phyloP scores from a whole-genome alignment of 2,888 invertebrate species.

The Scaptomyza cyrtandrae region DNA sequence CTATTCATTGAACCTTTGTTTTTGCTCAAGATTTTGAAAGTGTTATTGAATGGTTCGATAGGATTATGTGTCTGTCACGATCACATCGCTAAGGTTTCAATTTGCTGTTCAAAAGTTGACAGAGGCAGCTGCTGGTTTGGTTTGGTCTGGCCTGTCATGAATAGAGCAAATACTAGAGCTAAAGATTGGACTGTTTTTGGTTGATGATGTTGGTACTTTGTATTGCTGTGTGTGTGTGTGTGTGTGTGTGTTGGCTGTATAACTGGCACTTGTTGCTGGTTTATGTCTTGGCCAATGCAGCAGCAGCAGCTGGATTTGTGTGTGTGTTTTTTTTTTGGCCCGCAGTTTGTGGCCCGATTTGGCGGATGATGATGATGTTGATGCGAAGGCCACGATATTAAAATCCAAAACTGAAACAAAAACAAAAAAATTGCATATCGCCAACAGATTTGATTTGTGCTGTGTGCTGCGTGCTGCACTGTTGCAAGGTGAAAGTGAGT shows the following conservation, averaged over 20 bases:
- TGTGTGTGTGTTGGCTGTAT: constrained; percentile 9
- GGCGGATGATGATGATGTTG: constrained; percentile 31
- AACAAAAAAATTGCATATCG: constrained; percentile 43
- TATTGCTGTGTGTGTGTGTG: constrained; percentile 11
- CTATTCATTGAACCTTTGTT: background rate
- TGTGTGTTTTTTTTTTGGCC: constrained; percentile 17
- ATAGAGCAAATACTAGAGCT: constrained; percentile 28
- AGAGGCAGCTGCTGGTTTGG: constrained; percentile 23
- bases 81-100: constrained; percentile 33
- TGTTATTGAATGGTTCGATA: background rate
- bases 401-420: constrained; percentile 15
- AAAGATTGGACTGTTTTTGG: constrained; percentile 29
- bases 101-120: constrained; percentile 32
- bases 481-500: constrained; percentile 64
- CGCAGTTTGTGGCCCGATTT: constrained; percentile 25
- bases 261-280: constrained; percentile 34
- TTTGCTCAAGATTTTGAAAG: background rate
- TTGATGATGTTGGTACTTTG: constrained; percentile 15
- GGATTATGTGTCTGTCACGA: constrained; percentile 19
- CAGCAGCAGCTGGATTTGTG: constrained; percentile 10
- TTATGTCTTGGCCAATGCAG: constrained; percentile 26
- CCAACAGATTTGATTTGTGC: constrained; percentile 44
- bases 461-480: constrained; percentile 15
- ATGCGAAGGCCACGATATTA: constrained; percentile 58
- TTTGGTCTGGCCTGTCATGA: constrained; percentile 24